Percentiles rank a stretch among this genome's conserved stretches.
These are phyloP conservation scores for Formica selysi DNA, from an alignment of 1,140 invertebrate genomes.

Conservation along the genomic window DNA sequence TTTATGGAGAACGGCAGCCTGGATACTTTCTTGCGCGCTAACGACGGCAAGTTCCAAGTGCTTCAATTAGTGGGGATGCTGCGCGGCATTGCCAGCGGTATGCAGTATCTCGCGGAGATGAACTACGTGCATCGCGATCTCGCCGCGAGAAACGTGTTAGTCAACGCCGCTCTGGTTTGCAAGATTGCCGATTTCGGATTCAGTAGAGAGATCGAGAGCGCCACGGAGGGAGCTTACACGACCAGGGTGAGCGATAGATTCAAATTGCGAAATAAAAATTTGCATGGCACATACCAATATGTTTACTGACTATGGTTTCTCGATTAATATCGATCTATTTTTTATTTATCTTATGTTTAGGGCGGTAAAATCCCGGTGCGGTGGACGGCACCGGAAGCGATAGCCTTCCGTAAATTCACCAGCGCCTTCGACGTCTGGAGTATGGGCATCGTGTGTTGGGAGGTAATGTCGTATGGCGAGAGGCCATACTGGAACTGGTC, in stretches of 20 bases:
- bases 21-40: slow-evolving; percentile 98
- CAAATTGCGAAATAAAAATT: not conserved
- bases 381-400: slow-evolving; percentile 99
- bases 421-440: slow-evolving; percentile 99
- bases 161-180: slow-evolving; percentile 99
- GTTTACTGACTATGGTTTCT: too few relatives aligned
- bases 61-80: slow-evolving; percentile 99
- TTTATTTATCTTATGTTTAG: slow-evolving; percentile 82
- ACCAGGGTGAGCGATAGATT: slow-evolving; percentile 91
- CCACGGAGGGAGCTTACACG: slow-evolving; percentile 99
- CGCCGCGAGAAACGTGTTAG: slow-evolving; percentile 98
- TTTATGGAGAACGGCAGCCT: slow-evolving; percentile 99
- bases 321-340: slow-evolving; percentile 4
- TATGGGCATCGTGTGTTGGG: slow-evolving; percentile 99
- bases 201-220: slow-evolving; percentile 98
- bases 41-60: slow-evolving; percentile 99
- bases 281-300: not conserved
- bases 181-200: slow-evolving; percentile 99
- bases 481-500: slow-evolving; percentile 99
- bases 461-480: slow-evolving; percentile 99
- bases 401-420: slow-evolving; percentile 99
- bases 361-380: slow-evolving; percentile 99
- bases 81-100: slow-evolving; percentile 98
- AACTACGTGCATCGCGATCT: slow-evolving; percentile 99
- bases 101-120: slow-evolving; percentile 99